Conservation (phyloP, 2,113 vertebrate species). For the Neodon shergylaensis region DNA sequence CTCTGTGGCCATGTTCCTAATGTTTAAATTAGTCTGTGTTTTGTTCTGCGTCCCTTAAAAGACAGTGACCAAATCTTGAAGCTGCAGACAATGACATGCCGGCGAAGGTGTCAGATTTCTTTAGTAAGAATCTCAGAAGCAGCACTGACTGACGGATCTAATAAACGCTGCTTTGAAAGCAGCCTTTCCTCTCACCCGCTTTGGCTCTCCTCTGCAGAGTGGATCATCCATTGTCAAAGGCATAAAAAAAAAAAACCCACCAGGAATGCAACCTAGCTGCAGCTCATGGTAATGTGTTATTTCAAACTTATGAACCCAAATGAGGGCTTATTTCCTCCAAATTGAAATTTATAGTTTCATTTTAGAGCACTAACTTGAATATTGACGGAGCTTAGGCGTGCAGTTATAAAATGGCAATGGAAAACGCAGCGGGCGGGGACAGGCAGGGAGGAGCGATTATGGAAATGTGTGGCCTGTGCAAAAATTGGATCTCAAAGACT, state of each 20-base stretch:
- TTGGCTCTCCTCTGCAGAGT: conserved; percentile 84
- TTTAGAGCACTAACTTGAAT: conserved; percentile 88
- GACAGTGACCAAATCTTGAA: conserved; percentile 59
- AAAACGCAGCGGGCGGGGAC: conserved; percentile 84
- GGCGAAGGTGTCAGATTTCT: conserved; percentile 80
- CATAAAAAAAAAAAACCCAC: conserved; percentile 77
- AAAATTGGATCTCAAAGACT: conserved; percentile 70
- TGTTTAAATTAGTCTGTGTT: not conserved
- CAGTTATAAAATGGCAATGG: conserved; percentile 82
- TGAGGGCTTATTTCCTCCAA: conserved; percentile 91
- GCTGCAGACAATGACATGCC: conserved; percentile 78
- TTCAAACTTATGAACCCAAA: conserved; percentile 92
- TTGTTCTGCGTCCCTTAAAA: conserved; percentile 46
- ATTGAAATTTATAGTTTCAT: conserved; percentile 92
- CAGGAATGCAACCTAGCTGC: conserved; percentile 88
- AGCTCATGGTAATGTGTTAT: conserved; percentile 90
- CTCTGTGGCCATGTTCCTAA: not conserved
- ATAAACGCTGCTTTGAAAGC: conserved; percentile 89
- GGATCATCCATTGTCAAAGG: conserved; percentile 88
- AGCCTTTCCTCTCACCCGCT: conserved; percentile 84
- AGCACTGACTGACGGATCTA: conserved; percentile 88
- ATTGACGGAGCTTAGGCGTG: conserved; percentile 84
- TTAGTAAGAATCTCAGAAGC: conserved; percentile 86
- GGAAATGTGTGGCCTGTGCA: conserved; percentile 79
- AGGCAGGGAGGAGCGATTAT: conserved; percentile 79